Percentiles rank a stretch among this genome's conserved stretches.
Conservation (phyloP, 2,797 vertebrate genomes). For the Nannoperca obscura region DNA sequence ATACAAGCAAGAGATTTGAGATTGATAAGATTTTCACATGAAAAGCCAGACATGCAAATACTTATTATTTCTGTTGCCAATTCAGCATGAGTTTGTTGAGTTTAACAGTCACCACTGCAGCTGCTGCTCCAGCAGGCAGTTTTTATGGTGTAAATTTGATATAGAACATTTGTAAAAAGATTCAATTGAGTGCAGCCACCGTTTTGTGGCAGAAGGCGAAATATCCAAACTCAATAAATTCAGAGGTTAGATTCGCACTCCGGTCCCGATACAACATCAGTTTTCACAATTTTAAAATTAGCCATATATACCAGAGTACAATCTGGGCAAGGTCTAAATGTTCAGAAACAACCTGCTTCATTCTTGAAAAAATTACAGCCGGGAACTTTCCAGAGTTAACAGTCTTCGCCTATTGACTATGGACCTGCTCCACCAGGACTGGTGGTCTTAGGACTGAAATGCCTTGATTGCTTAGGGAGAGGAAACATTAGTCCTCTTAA, state of each 20-base stretch:
- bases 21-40: not conserved
- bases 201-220: conserved; percentile 5
- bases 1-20: not conserved
- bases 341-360: conserved; percentile 6
- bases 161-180: not conserved
- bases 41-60: not conserved
- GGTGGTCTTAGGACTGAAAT: conserved; percentile 30
- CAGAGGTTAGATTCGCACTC: not conserved
- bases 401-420: conserved; percentile 17
- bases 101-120: conserved; percentile 2
- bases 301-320: not conserved
- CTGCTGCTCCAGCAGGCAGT: not conserved
- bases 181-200: not conserved
- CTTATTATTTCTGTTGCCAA: not conserved
- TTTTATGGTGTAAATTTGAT: conserved; percentile 20
- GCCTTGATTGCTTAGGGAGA: conserved; percentile 11
- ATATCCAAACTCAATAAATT: conserved; percentile 31
- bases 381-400: conserved; percentile 29
- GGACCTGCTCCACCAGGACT: conserved; percentile 21
- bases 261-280: not conserved
- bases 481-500: conserved; percentile 40
- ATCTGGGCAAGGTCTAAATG: not conserved
- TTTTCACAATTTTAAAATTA: conserved; percentile 11
- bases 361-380: conserved; percentile 2
- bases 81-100: not conserved